Conservation (phyloP, 2,888 invertebrate genomes). For the Drosophila pseudotalamancana region DNA sequence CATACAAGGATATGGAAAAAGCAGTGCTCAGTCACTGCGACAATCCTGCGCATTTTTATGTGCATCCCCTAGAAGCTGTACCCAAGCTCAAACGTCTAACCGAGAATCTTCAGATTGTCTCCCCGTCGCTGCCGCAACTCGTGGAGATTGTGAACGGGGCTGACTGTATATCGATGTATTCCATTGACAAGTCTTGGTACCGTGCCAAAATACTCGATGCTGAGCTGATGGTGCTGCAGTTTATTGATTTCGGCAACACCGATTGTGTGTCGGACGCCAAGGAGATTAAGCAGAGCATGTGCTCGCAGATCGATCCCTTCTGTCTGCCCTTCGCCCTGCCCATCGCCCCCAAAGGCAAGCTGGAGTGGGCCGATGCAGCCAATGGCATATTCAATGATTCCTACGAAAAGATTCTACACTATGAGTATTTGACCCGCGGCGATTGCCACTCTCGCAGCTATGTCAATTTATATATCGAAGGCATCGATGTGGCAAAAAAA, state of each 20-base stretch:
- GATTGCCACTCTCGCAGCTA: constrained; percentile 82
- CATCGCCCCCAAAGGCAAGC: constrained; percentile 87
- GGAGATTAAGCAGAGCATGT: constrained; percentile 86
- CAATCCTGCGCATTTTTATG: constrained; percentile 90
- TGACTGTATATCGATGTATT: constrained; percentile 91
- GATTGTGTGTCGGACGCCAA: constrained; percentile 89
- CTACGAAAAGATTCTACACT: constrained; percentile 79
- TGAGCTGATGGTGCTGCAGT: constrained; percentile 91
- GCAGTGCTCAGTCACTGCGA: constrained; percentile 90
- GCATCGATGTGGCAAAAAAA: constrained; percentile 87
- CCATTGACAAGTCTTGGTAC: constrained; percentile 94
- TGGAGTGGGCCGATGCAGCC: constrained; percentile 88
- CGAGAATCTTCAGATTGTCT: constrained; percentile 87
- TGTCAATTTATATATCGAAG: constrained; percentile 88
- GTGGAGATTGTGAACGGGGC: constrained; percentile 85
- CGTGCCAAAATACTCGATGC: constrained; percentile 94
- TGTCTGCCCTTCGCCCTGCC: constrained; percentile 88
- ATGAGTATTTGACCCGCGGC: constrained; percentile 83
- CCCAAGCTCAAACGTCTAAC: constrained; percentile 87
- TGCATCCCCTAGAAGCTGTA: constrained; percentile 87
- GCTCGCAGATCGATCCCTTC: constrained; percentile 85
- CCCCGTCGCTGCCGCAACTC: constrained; percentile 85
- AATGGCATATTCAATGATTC: constrained; percentile 86
- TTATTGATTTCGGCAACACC: constrained; percentile 92
- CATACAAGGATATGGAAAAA: constrained; percentile 82